Evolutionary conservation across 2,888 invertebrate genomes (phyloP), one percentile per base, ranked within the genome.

Genomic region (Caenorhabditis sulstoni): DNA sequence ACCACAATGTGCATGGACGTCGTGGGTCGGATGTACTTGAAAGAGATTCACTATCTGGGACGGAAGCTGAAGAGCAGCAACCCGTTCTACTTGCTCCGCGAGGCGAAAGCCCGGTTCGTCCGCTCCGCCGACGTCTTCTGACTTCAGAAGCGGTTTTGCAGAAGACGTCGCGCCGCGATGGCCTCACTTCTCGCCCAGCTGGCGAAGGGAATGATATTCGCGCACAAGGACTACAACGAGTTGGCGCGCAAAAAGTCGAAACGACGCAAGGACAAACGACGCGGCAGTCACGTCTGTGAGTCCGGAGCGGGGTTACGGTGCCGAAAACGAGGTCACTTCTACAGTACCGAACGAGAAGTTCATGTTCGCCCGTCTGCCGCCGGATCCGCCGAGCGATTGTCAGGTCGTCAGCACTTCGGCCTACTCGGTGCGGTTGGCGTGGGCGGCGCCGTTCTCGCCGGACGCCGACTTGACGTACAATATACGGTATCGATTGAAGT

Each of bases 1-100:
- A 87, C 90, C 0, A 90, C 90, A 1, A 89, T 88, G 89, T 89
- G 88, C 45, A 87, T 88, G 88, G 90, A 90, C 64, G 87, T 89
- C 7, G 88, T 90, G 2, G 89, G 89, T 1, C 68, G 90, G 50
- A 89, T 90, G 89, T 89, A 89, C 59, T 79, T 89, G 67, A 85
- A 85, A 74, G 90, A 90, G 53, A 90, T 90, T 47, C 90, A 90
- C 67, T 90, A 88, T 58, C 68, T 90, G 76, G 90, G 90, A 14
- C 65, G 90, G 14, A 89, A 90, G 57, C 76, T 90, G 14, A 88
- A 87, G 62, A 86, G 88, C 55, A 89, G 83, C 75, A 90, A 90
- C 59, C 90, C 89, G 12, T 89, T 89, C 71, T 89, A 90, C 55
- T 71, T 90, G 59, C 79, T 90, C 5, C 59, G 90, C 29, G 88